A percentile compares a stretch with the other conserved stretches of the same genome.
These are phyloP conservation scores for Glareola pratincola DNA, from an alignment of 2,113 vertebrate genomes.

Conservation along the genomic window DNA sequence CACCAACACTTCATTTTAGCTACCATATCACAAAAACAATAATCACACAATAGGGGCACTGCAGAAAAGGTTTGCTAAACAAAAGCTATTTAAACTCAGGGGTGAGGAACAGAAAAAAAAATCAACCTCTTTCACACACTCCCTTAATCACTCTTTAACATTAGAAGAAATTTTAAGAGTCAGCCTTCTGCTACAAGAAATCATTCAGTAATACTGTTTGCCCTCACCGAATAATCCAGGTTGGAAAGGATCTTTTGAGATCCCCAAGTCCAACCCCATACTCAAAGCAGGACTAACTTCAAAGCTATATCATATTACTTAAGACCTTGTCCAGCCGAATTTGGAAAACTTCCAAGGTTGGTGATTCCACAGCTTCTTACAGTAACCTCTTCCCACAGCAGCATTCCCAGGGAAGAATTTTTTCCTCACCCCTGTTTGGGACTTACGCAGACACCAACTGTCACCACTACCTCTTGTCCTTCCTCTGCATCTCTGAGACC, in stretches of 20 bases:
- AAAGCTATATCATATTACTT: not conserved
- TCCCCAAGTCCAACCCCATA: not conserved
- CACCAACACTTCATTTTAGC: not conserved
- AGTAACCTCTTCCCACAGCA: not conserved
- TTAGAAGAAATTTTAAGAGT: not conserved
- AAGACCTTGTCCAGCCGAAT: not conserved
- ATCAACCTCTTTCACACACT: not conserved
- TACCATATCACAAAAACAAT: not conserved
- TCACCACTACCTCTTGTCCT: not conserved
- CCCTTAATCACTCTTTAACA: not conserved
- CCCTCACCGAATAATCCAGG: not conserved
- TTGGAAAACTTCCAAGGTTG: not conserved
- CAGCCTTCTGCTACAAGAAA: not conserved
- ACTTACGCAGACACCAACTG: fast-evolving
- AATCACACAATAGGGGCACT: not conserved
- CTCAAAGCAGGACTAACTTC: not conserved
- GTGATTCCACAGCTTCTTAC: not conserved
- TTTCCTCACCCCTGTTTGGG: not conserved
- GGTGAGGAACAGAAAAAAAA: not conserved
- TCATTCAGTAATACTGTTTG: not conserved
- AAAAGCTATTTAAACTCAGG: not conserved
- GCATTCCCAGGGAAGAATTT: not conserved
- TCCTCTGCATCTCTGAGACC: not conserved
- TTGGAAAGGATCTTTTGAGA: not conserved
- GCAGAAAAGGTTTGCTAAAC: not conserved